Evolutionary conservation across 2,797 vertebrate genomes (phyloP).

Genomic region (Crocidura indochinensis): DNA sequence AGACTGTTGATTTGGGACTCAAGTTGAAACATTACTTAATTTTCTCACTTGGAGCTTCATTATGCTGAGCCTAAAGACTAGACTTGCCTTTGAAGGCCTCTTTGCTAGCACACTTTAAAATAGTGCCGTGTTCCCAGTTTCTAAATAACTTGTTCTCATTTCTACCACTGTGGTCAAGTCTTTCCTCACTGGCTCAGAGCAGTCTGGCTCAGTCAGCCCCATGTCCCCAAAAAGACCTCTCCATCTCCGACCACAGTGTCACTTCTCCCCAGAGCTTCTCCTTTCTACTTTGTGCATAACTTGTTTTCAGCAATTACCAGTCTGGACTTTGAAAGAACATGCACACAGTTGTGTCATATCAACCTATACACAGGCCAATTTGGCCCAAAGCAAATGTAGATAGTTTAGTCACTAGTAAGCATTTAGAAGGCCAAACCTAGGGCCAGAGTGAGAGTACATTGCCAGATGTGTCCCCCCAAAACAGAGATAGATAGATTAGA

Average conservation of each 20-base stretch:
- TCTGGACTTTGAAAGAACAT: neutral
- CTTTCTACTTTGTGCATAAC: neutral
- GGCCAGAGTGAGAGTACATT: too few relatives aligned
- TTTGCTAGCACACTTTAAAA: constrained; percentile 67
- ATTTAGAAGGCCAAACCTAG: neutral
- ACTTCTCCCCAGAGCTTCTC: neutral
- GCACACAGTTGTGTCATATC: neutral
- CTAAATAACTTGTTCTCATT: constrained; percentile 77
- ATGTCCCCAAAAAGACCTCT: constrained; percentile 23
- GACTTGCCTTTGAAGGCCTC: constrained; percentile 68
- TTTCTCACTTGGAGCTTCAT: constrained; percentile 70
- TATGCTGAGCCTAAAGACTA: constrained; percentile 55
- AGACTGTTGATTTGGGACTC: constrained; percentile 79
- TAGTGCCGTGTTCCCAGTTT: constrained; percentile 47
- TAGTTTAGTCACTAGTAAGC: neutral
- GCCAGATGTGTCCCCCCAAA: too few relatives aligned
- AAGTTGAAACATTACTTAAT: constrained; percentile 67
- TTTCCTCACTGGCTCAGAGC: constrained; percentile 53
- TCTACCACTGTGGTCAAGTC: constrained; percentile 55
- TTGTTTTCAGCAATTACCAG: neutral
- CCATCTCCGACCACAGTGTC: neutral
- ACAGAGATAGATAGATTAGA: too few relatives aligned
- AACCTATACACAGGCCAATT: neutral
- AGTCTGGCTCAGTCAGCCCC: constrained; percentile 17
- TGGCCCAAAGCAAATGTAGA: neutral